These are phyloP conservation scores for Hemicordylus capensis DNA, from an alignment of 2,113 vertebrate genomes.

Conservation along the genomic window DNA sequence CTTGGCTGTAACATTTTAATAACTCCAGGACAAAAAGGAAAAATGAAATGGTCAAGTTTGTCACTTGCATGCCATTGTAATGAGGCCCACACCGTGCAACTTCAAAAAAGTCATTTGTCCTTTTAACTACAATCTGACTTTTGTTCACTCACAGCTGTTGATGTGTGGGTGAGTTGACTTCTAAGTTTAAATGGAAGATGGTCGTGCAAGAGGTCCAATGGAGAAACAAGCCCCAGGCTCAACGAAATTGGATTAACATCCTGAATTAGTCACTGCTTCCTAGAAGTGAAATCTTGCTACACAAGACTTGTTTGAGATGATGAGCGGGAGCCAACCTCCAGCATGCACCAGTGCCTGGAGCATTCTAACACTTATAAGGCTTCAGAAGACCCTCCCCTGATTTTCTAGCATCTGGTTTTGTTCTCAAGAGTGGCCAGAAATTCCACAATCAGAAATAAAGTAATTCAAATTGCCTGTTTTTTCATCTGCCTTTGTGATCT, in stretches of 20 bases:
- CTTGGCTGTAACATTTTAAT: neutral
- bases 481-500: slow-evolving; percentile 21
- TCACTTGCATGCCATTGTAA: neutral
- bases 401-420: slow-evolving; percentile 19
- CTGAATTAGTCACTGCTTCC: slow-evolving; percentile 24
- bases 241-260: slow-evolving; percentile 5
- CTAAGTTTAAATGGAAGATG: slow-evolving; percentile 4
- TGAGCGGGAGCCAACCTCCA: neutral
- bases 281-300: slow-evolving; percentile 29
- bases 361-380: neutral
- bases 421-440: slow-evolving; percentile 40
- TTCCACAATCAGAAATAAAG: slow-evolving; percentile 34
- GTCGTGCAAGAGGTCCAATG: neutral
- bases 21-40: neutral
- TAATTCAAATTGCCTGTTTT: slow-evolving; percentile 13
- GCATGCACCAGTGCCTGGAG: neutral
- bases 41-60: neutral
- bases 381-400: neutral
- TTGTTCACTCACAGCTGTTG: slow-evolving; percentile 17
- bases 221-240: slow-evolving; percentile 2
- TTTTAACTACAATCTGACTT: neutral
- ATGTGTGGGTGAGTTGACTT: neutral
- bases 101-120: neutral
- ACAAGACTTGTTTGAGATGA: neutral
- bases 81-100: neutral